phyloP scores from a whole-genome alignment of 64 coral and sea anemone species.

The Montipora sp. region DNA sequence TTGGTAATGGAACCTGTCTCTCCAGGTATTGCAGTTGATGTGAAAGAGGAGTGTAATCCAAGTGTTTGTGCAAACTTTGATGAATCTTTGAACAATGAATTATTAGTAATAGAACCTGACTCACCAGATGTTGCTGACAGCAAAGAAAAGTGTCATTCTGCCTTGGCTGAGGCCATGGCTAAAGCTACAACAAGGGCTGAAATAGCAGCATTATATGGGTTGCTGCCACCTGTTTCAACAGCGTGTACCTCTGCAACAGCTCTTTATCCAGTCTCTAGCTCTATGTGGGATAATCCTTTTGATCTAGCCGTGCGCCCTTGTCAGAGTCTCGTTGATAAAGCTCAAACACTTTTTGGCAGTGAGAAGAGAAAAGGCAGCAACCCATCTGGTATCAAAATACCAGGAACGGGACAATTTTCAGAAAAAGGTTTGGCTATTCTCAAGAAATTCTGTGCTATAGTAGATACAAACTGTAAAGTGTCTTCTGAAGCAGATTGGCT shows the following conservation, averaged over 20 bases:
- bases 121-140: background rate
- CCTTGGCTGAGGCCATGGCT: background rate
- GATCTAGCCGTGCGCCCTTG: background rate
- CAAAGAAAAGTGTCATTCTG: background rate
- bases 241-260: background rate
- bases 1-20: too few species aligned
- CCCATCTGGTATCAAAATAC: background rate
- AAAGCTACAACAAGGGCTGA: slow-evolving; percentile 49
- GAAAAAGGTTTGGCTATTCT: background rate
- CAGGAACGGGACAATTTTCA: slow-evolving; percentile 7
- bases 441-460: too few species aligned
- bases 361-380: background rate
- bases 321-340: slow-evolving; percentile 13
- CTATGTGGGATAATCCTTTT: background rate
- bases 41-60: background rate
- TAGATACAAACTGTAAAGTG: too few species aligned
- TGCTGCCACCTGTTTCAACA: background rate
- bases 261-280: background rate
- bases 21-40: too few species aligned
- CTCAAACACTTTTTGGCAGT: slow-evolving; percentile 11
- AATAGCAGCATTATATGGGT: slow-evolving; percentile 26
- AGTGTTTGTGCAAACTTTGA: too few species aligned
- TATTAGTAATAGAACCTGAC: too few species aligned
- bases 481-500: too few species aligned
- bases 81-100: too few species aligned